These are phyloP conservation scores for Phalloptychus januarius DNA, from an alignment of 2,797 vertebrate genomes.

Conservation along the genomic window DNA sequence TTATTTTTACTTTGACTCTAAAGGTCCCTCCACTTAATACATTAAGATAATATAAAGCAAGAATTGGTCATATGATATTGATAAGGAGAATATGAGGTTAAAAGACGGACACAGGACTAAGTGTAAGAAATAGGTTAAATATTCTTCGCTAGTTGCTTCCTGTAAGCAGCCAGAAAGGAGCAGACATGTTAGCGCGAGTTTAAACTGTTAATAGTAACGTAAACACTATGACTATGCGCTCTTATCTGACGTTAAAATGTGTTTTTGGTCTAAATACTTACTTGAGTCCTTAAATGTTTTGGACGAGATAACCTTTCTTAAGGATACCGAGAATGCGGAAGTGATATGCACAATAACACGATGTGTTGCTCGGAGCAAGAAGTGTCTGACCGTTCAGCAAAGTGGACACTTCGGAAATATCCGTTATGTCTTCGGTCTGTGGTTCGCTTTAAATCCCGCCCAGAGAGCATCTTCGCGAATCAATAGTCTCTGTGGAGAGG, in stretches of 20 bases:
- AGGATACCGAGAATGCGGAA: slow-evolving; percentile 31
- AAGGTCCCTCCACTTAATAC: too few species aligned
- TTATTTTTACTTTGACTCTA: neutral
- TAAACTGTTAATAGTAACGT: neutral
- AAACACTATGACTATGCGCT: neutral
- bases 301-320: slow-evolving; percentile 1
- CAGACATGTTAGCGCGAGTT: neutral
- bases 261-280: slow-evolving; percentile 23
- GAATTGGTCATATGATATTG: neutral
- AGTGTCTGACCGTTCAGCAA: slow-evolving; percentile 2
- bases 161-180: slow-evolving; percentile 6
- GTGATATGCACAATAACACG: slow-evolving; percentile 5
- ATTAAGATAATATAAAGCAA: neutral
- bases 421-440: neutral
- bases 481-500: slow-evolving; percentile 15
- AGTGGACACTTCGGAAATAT: neutral
- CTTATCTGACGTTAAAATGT: fast-evolving
- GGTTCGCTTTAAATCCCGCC: slow-evolving; percentile 28
- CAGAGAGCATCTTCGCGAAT: slow-evolving; percentile 5
- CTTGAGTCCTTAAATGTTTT: slow-evolving; percentile 22
- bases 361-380: slow-evolving; percentile 27
- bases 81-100: neutral
- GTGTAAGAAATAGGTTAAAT: neutral
- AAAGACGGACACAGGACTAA: neutral
- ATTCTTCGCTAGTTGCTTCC: neutral